Evolutionary conservation across 2,113 vertebrate species (phyloP).

Genomic region (Phodopus roborovskii): DNA sequence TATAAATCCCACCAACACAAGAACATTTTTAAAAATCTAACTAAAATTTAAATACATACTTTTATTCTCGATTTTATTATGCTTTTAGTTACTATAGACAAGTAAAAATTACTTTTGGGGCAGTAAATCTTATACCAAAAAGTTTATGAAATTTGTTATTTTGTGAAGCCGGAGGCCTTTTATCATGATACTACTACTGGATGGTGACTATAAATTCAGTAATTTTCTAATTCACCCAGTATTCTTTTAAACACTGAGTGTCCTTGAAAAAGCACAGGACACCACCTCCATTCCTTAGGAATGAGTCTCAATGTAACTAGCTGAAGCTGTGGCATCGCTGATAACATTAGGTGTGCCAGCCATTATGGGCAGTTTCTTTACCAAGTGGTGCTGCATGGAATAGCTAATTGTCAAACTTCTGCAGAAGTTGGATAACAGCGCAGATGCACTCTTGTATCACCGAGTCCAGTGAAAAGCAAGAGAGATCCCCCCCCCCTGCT

Average conservation of each 20-base stretch:
- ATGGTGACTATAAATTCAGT: background rate
- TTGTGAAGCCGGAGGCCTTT: slow-evolving; percentile 50
- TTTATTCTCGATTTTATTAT: slow-evolving; percentile 49
- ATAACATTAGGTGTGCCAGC: slow-evolving; percentile 87
- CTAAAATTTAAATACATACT: slow-evolving; percentile 39
- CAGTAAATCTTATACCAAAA: slow-evolving; percentile 53
- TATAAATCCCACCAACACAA: background rate
- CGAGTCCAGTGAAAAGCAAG: slow-evolving; percentile 84
- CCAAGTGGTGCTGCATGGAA: slow-evolving; percentile 88
- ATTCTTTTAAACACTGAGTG: background rate
- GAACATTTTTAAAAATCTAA: slow-evolving; percentile 32
- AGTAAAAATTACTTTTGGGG: slow-evolving; percentile 68
- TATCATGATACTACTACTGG: background rate
- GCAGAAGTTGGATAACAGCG: slow-evolving; percentile 80
- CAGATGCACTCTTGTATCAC: slow-evolving; percentile 80
- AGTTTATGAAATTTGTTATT: slow-evolving; percentile 34
- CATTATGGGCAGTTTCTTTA: slow-evolving; percentile 88
- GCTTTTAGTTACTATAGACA: slow-evolving; percentile 34
- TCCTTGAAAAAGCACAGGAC: background rate
- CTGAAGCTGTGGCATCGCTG: background rate
- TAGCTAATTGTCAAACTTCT: slow-evolving; percentile 85
- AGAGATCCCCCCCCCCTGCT: slow-evolving; percentile 83
- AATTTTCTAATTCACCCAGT: background rate
- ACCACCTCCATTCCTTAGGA: background rate
- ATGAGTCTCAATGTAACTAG: background rate